A percentile compares a stretch with the other conserved stretches of the same genome.
Evolutionary conservation across 1,140 invertebrate species (phyloP).

Genomic region (Orius insidiosus): DNA sequence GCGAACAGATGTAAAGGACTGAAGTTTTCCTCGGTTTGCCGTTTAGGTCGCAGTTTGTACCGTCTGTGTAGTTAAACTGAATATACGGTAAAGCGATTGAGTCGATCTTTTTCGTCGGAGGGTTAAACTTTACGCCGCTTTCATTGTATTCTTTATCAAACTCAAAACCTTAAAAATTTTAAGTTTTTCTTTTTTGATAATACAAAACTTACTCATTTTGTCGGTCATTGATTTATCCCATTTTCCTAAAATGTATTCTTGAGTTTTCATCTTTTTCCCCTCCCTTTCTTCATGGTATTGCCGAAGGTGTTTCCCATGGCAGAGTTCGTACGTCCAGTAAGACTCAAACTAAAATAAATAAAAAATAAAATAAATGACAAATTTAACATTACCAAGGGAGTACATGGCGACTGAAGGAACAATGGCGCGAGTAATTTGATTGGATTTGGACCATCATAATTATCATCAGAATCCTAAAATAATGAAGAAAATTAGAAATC

Average conservation of each 20-base stretch:
- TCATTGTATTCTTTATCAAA: conserved; percentile 16
- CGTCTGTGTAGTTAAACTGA: conserved; percentile 55
- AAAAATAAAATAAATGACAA: conserved; percentile 9
- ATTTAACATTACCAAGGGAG: conserved; percentile 48
- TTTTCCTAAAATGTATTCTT: conserved; percentile 66
- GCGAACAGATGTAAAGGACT: conserved; percentile 71
- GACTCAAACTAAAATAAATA: conserved; percentile 51
- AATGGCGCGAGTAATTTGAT: conserved; percentile 57
- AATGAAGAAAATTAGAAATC: conserved; percentile 5
- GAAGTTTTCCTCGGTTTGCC: conserved; percentile 59
- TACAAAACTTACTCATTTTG: conserved; percentile 28
- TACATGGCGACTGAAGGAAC: conserved; percentile 55
- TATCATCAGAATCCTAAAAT: conserved; percentile 23
- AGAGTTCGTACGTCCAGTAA: conserved; percentile 96
- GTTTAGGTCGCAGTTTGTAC: conserved; percentile 78
- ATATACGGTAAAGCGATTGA: conserved; percentile 68
- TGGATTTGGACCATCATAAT: conserved; percentile 36
- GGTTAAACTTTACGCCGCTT: conserved; percentile 5
- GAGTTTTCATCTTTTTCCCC: conserved; percentile 58
- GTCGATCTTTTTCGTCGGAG: conserved; percentile 47
- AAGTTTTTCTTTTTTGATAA: neutral
- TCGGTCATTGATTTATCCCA: conserved; percentile 38
- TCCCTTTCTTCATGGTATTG: conserved; percentile 94
- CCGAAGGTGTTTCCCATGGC: conserved; percentile 74
- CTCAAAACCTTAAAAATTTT: conserved; percentile 12